These are phyloP conservation scores for Plemyria rubiginata DNA, from an alignment of 2,888 invertebrate genomes.

Conservation along the genomic window DNA sequence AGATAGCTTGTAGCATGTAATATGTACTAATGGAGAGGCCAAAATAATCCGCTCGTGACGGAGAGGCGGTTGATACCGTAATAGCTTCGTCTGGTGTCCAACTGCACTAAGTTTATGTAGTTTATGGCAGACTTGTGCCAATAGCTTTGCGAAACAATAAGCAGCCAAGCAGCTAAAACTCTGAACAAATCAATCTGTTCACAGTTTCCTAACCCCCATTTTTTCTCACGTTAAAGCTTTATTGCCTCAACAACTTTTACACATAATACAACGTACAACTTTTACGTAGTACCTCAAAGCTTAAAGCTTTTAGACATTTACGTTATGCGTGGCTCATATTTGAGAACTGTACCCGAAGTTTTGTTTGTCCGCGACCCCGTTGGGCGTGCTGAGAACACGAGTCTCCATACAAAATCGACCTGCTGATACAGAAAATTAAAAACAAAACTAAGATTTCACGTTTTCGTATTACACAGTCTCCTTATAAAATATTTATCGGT, in stretches of 20 bases:
- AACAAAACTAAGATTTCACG: too few species aligned
- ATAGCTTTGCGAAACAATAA: slow-evolving; percentile 17
- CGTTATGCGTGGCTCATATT: too few species aligned
- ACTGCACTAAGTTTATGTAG: slow-evolving; percentile 21
- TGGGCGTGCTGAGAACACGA: too few species aligned
- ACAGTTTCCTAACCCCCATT: neutral
- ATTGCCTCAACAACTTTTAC: too few species aligned
- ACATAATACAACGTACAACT: too few species aligned
- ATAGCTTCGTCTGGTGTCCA: slow-evolving; percentile 27
- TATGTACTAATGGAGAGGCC: slow-evolving; percentile 20
- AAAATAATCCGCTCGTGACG: slow-evolving; percentile 48
- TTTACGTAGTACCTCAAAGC: too few species aligned
- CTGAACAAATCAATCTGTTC: neutral
- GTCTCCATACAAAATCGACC: too few species aligned
- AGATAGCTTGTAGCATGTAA: slow-evolving; percentile 13
- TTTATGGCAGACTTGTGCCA: slow-evolving; percentile 17
- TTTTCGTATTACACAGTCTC: slow-evolving; percentile 5
- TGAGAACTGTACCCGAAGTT: too few species aligned
- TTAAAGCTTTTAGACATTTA: too few species aligned
- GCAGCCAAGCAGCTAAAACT: slow-evolving; percentile 1
- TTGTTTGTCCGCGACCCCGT: too few species aligned
- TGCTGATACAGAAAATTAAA: too few species aligned
- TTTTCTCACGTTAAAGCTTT: too few species aligned
- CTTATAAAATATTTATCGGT: slow-evolving; percentile 29
- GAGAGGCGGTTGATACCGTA: slow-evolving; percentile 36